Base-by-base conservation (phyloP, 2,113 vertebrate genomes). In the Hassar affinis region DNA sequence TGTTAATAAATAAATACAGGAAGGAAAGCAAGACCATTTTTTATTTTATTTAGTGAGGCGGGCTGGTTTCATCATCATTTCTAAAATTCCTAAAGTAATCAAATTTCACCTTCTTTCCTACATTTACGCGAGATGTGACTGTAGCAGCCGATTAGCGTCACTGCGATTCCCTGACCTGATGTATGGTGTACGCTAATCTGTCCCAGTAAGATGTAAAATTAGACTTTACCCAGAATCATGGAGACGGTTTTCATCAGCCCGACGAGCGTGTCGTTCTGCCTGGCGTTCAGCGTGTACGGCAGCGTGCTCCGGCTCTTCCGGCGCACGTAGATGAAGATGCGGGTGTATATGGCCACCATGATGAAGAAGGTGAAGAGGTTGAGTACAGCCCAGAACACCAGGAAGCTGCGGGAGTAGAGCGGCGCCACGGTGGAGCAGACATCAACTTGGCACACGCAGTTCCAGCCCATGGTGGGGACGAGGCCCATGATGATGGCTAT, bases 241-340 rank as follows among this genome's bases (percentile, higher is more conserved):
- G 94, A 95, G 74, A 98, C 96, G 0, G 97, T 99, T 90, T 98
- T 99, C 93, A 98, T 95, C 20, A 99, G 94, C 87, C 93, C 95
- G 87, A 97, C 86, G 15, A 96, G 91, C 0, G 95, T 95, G 88
- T 96, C 95, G 20, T 78, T 92, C 84, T 95, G 94, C 33, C 88
- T 89, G 5, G 90, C 90, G 49, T 96, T 93, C 0, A 91, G 91
- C 0, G 93, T 94, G 47, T 96, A 95, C 81, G 90, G 91, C 0
- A 95, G 93, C 91, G 93, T 92, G 27, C 92, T 75, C 0, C 82
- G 88, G 87, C 93, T 95, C 57, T 94, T 93, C 80, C 93, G 90
- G 6, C 93, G 93, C 71, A 98, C 97, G 0, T 98, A 96, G 82
- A 96, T 49, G 86, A 97, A 97, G 86, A 99, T 98, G 51, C 92